Base-by-base conservation (phyloP, 2,888 invertebrate genomes). In the Lasius fuliginosus region DNA sequence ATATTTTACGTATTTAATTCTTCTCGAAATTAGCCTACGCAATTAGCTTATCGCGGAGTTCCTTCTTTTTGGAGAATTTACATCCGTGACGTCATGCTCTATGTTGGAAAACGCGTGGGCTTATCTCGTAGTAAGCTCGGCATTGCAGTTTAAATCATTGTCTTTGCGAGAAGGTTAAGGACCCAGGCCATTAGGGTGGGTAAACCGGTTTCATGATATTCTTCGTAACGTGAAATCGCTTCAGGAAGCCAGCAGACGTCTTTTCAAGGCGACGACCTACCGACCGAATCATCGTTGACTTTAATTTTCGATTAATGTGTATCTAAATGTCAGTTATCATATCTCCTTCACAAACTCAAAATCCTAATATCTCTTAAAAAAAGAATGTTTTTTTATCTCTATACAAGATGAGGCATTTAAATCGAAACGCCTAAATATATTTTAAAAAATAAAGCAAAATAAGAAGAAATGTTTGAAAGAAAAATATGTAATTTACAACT, bases 121-220 rank as follows among this genome's bases (percentile, higher is more conserved):
- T 87, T 83, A 68, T 71, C 56, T 64, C 42, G 23, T 15, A 58
- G 23, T 15, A 58, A 23, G 18, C 33, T 73, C 82, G 79, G 18
- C 75, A 40, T 33, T 68, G 71, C 27, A 42, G 46, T 60, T 53
- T 81, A 74, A 87, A 88, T 88, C 69, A 82, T 73, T 68, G 75
- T 74, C 75, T 56, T 58, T 79, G 74, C 15, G 58, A 75, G 85
- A 90, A 88, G 90, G 87, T 90, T 88, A 90, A 89, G 85, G 85
- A 83, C 86, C 81, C 65, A 9, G 15, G 36, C 36, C 46, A 49
- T 69, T 62, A 40, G 68, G 11, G 84, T 85, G 76, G 88, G 82
- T 73, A 69, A 85, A 88, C 88, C 82, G 85, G 87, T 89, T 82
- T 67, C 36, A 42, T 53, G 68, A 79, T 83, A 82, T 73, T 85